phyloP scores from a whole-genome alignment of 2,888 invertebrate genomes.

The Noctua pronuba region DNA sequence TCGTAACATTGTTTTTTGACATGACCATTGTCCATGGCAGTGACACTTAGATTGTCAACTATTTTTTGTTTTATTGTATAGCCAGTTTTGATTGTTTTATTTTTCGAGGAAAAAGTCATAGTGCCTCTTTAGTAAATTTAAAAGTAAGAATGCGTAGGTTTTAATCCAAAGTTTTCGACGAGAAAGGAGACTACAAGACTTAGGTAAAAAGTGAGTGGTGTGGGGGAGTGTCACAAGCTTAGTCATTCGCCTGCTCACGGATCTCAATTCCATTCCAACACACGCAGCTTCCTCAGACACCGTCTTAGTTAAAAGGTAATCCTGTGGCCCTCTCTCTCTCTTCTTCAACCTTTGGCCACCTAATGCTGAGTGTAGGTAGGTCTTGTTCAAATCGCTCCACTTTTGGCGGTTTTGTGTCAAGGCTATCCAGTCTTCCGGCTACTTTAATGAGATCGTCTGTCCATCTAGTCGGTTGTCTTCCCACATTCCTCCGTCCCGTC shows the following conservation, averaged over 20 bases:
- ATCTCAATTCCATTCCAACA: not conserved
- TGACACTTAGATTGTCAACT: slow-evolving; percentile 18
- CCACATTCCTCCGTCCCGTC: too few species aligned
- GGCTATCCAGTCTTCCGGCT: too few species aligned
- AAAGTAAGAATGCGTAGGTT: not conserved
- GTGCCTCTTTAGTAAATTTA: slow-evolving; percentile 15
- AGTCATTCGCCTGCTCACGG: not conserved
- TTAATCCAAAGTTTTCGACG: not conserved
- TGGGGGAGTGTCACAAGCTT: not conserved
- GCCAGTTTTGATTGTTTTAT: not conserved
- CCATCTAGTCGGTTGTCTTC: too few species aligned
- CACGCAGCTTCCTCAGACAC: not conserved
- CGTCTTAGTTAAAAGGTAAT: not conserved
- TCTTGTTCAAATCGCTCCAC: too few species aligned
- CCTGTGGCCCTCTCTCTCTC: not conserved
- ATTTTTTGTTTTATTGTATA: slow-evolving; percentile 14
- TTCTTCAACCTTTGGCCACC: too few species aligned
- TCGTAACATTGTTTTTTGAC: slow-evolving; percentile 67
- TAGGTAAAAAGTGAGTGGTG: not conserved
- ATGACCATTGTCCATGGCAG: slow-evolving; percentile 55
- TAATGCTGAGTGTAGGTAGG: too few species aligned
- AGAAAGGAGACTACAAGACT: not conserved
- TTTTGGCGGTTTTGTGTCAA: too few species aligned
- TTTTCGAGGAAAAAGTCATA: not conserved
- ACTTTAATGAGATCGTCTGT: too few species aligned